These are phyloP conservation scores for Amblyopsis hoosieri DNA, from an alignment of 2,797 vertebrate species.

Conservation along the genomic window DNA sequence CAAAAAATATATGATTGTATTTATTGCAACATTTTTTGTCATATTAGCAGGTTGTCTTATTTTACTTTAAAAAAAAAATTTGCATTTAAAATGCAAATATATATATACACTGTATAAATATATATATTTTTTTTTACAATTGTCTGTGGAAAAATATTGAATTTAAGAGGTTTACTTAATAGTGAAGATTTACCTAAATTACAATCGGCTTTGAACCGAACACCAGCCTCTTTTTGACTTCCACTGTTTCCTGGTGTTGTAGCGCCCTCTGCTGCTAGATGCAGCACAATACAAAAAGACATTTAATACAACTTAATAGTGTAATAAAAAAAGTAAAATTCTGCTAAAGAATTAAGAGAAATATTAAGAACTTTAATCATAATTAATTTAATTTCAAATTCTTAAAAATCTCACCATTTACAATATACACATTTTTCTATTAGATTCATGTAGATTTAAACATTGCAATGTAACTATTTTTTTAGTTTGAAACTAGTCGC, in stretches of 20 bases:
- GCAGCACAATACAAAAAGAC: constrained; percentile 80
- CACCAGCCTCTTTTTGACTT: constrained; percentile 77
- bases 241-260: constrained; percentile 83
- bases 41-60: constrained; percentile 13
- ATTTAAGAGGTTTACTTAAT: constrained; percentile 57
- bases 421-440: constrained; percentile 11
- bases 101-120: constrained; percentile 53
- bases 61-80: constrained; percentile 28
- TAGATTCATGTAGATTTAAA: constrained; percentile 24
- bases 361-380: constrained; percentile 31
- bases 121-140: constrained; percentile 42
- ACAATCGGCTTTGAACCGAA: constrained; percentile 81
- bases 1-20: constrained; percentile 23
- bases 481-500: constrained; percentile 16
- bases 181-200: constrained; percentile 77
- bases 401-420: constrained; percentile 13
- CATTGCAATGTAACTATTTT: constrained; percentile 23
- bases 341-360: constrained; percentile 13
- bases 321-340: constrained; percentile 57
- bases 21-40: constrained; percentile 30
- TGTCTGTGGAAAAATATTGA: constrained; percentile 46
- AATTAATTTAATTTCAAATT: constrained; percentile 5
- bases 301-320: constrained; percentile 66
- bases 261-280: constrained; percentile 86
- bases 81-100: constrained; percentile 36